A percentile compares a stretch with the other conserved stretches of the same genome.
phyloP scores from a whole-genome alignment of 2,888 invertebrate species.

The Chloroclystis v-ata region DNA sequence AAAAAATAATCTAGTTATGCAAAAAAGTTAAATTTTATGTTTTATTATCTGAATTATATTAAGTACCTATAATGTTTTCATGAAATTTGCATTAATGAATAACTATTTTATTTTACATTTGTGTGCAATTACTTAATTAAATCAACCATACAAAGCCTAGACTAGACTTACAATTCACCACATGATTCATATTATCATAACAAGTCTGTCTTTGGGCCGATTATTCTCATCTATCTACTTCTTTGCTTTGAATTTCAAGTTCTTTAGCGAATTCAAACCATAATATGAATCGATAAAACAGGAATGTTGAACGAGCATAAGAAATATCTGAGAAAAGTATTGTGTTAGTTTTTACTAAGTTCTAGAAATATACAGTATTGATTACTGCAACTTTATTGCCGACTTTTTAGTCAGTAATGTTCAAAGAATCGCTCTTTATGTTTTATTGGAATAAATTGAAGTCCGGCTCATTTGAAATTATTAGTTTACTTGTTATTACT shows the following conservation, averaged over 20 bases:
- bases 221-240: constrained; percentile 35
- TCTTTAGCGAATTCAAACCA: constrained; percentile 9
- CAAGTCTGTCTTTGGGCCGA: constrained; percentile 47
- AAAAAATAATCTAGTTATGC: too few relatives aligned
- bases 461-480: too few relatives aligned
- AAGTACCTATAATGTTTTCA: too few relatives aligned
- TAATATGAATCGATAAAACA: constrained; percentile 9
- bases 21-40: too few relatives aligned
- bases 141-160: not conserved
- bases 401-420: too few relatives aligned
- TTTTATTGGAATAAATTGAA: too few relatives aligned
- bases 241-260: constrained; percentile 9
- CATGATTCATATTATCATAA: constrained; percentile 48
- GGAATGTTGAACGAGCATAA: constrained; percentile 6
- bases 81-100: too few relatives aligned
- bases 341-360: constrained; percentile 12
- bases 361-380: too few relatives aligned
- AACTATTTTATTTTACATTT: too few relatives aligned
- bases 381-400: not conserved
- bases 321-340: constrained; percentile 4
- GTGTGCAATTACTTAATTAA: constrained; percentile 2
- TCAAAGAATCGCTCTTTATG: too few relatives aligned
- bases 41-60: too few relatives aligned
- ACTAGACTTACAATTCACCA: constrained; percentile 46
- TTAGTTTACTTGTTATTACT: too few relatives aligned